Base-by-base conservation (phyloP, 2,797 vertebrate genomes). In the Sebastes hopkinsi region DNA sequence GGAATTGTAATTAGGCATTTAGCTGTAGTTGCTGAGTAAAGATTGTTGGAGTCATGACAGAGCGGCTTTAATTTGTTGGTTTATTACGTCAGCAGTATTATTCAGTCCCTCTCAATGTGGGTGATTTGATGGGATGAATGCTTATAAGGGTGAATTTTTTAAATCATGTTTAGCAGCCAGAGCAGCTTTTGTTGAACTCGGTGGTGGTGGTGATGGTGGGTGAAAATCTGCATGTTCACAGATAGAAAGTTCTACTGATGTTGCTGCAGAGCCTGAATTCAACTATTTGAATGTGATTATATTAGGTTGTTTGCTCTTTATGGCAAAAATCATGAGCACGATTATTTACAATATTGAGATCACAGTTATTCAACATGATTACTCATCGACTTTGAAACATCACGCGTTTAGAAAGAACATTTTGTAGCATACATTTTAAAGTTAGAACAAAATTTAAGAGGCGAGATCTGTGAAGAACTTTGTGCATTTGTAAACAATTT, bases 1-100 rank as follows among this genome's bases (percentile, higher is more conserved):
- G 54, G 72, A 83, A 79, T 82, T 82, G 34, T 87, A 88, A 89
- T 87, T 65, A 55, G 64, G 64, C 30, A 73, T 87, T 89, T 86
- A 88, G 76, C 68, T 72, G 61, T 61, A 80, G 78, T 81, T 76
- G 68, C 80, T 77, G 75, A 71, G 66, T 67, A 84, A 81, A 87
- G 76, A 77, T 81, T 73, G 62, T 80, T 67, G 20, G 30, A 87
- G 83, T 85, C 75, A 74, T 71, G 71, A 78, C 59, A 73, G 78
- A 87, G 59, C 79, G 23, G 68, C 71, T 83, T 73, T 78, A 85
- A 85, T 85, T 83, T 77, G 79, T 82, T 80, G 69, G 32, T 86
- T 84, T 74, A 67, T 81, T 64, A 22, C 73, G 50, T 75, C 65
- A 75, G 59, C 66, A 50, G 36, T 65, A 76, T 77, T 74, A 77